These are phyloP conservation scores for Orthonyx spaldingii DNA, from an alignment of 2,113 vertebrate species.

Conservation along the genomic window DNA sequence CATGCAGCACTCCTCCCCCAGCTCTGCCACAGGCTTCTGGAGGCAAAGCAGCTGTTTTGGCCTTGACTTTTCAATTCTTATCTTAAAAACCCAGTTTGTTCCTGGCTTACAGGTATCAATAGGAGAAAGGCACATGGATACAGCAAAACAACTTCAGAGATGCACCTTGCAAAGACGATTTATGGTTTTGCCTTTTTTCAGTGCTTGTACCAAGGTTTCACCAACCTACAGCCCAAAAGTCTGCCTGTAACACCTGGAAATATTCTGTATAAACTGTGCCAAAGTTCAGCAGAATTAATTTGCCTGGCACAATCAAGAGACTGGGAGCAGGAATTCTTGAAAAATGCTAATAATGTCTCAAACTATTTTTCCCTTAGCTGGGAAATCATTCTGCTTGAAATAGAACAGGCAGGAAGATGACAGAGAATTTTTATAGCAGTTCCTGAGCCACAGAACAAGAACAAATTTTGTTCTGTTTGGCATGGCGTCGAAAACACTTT, in stretches of 20 bases:
- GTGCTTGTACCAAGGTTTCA: not conserved
- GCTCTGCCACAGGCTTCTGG: not conserved
- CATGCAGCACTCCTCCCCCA: not conserved
- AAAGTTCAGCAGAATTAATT: constrained; percentile 43
- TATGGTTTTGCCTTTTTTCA: not conserved
- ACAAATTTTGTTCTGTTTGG: not conserved
- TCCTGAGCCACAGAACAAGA: not conserved
- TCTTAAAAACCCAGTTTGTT: not conserved
- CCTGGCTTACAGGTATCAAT: not conserved
- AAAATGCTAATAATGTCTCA: constrained; percentile 64
- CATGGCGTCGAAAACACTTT: not conserved
- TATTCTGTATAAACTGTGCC: not conserved
- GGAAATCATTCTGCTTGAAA: constrained; percentile 53
- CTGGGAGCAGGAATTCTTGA: constrained; percentile 38
- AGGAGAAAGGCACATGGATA: not conserved
- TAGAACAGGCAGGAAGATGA: not conserved
- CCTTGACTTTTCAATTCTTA: not conserved
- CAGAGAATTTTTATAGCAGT: not conserved
- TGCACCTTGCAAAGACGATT: not conserved
- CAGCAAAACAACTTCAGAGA: not conserved
- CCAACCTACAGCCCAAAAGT: constrained; percentile 9
- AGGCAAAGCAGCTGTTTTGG: not conserved
- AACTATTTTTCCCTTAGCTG: constrained; percentile 47
- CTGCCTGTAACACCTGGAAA: constrained; percentile 1
- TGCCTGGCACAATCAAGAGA: constrained; percentile 29